Evolutionary conservation across 2,888 invertebrate species (phyloP).

Genomic region (Epiblema foenella): DNA sequence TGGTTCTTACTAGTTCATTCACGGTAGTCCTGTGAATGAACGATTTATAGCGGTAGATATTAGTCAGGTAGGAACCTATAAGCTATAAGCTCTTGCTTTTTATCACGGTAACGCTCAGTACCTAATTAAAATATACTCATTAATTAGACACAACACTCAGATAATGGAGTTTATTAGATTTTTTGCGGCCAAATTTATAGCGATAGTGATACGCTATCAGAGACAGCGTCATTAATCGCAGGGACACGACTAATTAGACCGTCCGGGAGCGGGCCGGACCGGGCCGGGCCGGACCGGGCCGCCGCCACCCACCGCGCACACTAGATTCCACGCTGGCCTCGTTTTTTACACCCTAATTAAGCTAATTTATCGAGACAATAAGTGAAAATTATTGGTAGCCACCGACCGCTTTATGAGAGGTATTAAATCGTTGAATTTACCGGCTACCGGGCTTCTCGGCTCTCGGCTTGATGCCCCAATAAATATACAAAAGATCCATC

Average conservation of each 20-base stretch:
- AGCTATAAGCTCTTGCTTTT: not conserved
- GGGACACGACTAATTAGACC: slow-evolving; percentile 52
- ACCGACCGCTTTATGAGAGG: slow-evolving; percentile 76
- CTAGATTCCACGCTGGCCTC: slow-evolving; percentile 74
- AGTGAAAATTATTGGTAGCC: slow-evolving; percentile 74
- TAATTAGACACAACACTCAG: slow-evolving; percentile 36
- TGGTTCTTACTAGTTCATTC: too few relatives aligned
- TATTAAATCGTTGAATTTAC: slow-evolving; percentile 76
- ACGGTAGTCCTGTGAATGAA: too few relatives aligned
- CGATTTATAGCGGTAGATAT: slow-evolving; percentile 5
- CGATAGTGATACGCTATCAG: slow-evolving; percentile 30
- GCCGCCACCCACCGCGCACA: slow-evolving; percentile 76
- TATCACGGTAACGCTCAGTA: slow-evolving; percentile 10
- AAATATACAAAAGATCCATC: slow-evolving; percentile 76
- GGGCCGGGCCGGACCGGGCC: slow-evolving; percentile 40
- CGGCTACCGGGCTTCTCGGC: slow-evolving; percentile 75
- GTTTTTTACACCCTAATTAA: slow-evolving; percentile 84
- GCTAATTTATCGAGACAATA: slow-evolving; percentile 84
- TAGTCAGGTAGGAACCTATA: not conserved
- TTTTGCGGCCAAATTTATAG: slow-evolving; percentile 39
- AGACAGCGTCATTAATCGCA: slow-evolving; percentile 22
- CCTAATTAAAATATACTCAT: slow-evolving; percentile 26
- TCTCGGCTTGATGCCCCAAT: slow-evolving; percentile 70
- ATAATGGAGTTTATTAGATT: slow-evolving; percentile 24
- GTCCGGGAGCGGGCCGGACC: slow-evolving; percentile 46